Evolutionary conservation across 2,113 vertebrate genomes (phyloP).

Genomic region (Dendrocopos noguchii): DNA sequence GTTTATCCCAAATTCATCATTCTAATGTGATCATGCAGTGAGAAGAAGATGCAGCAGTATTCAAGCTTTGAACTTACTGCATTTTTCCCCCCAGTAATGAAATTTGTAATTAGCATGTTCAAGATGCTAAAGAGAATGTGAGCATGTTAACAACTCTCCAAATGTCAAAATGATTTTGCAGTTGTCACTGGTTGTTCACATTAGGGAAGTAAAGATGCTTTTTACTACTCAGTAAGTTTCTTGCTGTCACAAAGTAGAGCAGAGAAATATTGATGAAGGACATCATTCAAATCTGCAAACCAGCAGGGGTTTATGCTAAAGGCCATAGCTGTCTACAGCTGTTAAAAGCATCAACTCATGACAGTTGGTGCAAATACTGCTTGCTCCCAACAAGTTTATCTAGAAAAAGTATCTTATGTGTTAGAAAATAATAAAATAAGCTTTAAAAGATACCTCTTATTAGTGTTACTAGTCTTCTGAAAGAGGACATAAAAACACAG

Average conservation of each 20-base stretch:
- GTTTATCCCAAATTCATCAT: not conserved
- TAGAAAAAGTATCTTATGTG: not conserved
- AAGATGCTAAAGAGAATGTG: constrained; percentile 30
- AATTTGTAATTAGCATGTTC: constrained; percentile 50
- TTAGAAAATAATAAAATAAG: not conserved
- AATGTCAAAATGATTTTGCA: constrained; percentile 52
- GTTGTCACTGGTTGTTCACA: not conserved
- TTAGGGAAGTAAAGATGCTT: constrained; percentile 7
- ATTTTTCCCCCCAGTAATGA: not conserved
- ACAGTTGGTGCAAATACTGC: not conserved
- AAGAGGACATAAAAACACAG: not conserved
- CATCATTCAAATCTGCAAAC: constrained; percentile 16
- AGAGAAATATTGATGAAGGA: constrained; percentile 23
- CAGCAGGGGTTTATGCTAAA: constrained; percentile 40
- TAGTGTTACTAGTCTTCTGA: not conserved
- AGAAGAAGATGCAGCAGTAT: not conserved
- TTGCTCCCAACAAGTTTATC: not conserved
- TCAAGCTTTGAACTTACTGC: not conserved
- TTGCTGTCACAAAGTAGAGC: constrained; percentile 12
- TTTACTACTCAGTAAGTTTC: constrained; percentile 6
- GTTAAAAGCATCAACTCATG: constrained; percentile 1
- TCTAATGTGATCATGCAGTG: not conserved
- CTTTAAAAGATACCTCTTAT: not conserved
- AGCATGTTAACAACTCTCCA: constrained; percentile 31
- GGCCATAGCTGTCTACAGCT: constrained; percentile 47